phyloP scores from a whole-genome alignment of 2,888 invertebrate genomes.

The Frankliniella intonsa region DNA sequence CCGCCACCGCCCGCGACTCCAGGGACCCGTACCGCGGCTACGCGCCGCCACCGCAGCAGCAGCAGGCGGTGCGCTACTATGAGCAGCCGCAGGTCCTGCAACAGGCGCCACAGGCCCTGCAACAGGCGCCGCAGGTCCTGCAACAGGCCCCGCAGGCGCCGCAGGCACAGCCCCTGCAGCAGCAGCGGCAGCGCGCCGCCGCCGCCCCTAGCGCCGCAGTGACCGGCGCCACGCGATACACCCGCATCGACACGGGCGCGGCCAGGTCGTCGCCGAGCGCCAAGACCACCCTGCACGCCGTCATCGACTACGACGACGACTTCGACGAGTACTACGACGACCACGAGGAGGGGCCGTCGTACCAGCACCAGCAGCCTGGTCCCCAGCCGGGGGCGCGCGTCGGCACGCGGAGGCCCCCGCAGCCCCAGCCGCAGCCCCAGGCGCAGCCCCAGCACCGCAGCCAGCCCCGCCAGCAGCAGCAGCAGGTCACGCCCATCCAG shows the following conservation, averaged over 20 bases:
- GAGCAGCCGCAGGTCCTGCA: not conserved
- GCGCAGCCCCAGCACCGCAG: not conserved
- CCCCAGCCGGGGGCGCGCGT: not conserved
- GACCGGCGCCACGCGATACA: constrained; percentile 41
- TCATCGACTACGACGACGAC: constrained; percentile 64
- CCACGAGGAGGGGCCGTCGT: constrained; percentile 45
- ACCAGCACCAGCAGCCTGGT: constrained; percentile 31
- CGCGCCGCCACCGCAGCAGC: not conserved
- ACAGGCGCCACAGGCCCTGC: constrained; percentile 28
- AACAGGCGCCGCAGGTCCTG: constrained; percentile 31
- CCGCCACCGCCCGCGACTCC: constrained; percentile 10
- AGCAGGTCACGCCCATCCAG: constrained; percentile 70
- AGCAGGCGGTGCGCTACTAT: not conserved
- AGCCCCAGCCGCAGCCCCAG: constrained; percentile 46
- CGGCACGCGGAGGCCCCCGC: constrained; percentile 36
- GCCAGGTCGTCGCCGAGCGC: constrained; percentile 42
- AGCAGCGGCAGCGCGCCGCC: constrained; percentile 43
- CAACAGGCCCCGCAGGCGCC: constrained; percentile 31
- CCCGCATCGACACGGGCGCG: constrained; percentile 44
- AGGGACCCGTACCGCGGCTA: constrained; percentile 27
- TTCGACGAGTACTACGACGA: constrained; percentile 57
- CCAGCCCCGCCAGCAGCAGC: not conserved
- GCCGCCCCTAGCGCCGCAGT: constrained; percentile 32
- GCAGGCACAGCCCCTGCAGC: constrained; percentile 28
- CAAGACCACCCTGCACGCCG: constrained; percentile 65